Evolutionary conservation across 2,113 vertebrate genomes (phyloP).

Genomic region (Gallinago paraguaiae): DNA sequence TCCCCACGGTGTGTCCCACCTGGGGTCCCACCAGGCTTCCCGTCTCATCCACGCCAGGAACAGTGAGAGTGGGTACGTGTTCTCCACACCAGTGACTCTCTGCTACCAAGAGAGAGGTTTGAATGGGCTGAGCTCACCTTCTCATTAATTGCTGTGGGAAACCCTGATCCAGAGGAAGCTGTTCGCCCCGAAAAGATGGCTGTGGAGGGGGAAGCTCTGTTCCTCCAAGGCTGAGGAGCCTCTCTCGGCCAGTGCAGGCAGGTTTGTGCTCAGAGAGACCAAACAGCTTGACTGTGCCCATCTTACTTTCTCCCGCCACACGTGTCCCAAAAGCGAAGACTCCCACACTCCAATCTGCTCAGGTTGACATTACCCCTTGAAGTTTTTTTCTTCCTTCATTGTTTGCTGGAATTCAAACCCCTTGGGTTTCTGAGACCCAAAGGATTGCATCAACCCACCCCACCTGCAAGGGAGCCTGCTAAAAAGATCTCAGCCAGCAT

Average conservation of each 20-base stretch:
- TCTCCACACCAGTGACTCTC: background rate
- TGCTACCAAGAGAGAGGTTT: background rate
- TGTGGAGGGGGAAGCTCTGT: background rate
- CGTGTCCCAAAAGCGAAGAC: background rate
- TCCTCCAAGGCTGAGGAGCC: background rate
- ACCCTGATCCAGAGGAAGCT: accelerated
- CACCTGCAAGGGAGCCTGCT: background rate
- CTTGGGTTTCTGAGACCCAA: background rate
- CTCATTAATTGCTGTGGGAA: background rate
- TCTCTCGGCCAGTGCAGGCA: background rate
- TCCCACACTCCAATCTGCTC: background rate
- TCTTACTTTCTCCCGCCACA: background rate
- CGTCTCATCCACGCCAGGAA: accelerated
- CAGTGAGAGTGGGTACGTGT: accelerated
- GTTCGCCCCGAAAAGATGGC: background rate
- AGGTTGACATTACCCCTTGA: background rate
- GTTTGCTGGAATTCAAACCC: background rate
- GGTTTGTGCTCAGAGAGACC: background rate
- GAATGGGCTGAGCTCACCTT: background rate
- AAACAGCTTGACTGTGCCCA: background rate
- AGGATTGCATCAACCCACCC: background rate
- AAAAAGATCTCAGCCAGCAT: accelerated
- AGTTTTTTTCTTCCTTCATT: background rate
- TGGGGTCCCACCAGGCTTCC: background rate
- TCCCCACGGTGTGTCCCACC: background rate